Evolutionary conservation across 53 echinoderm and acorn worm genomes (phyloP).

Genomic region (Apostichopus leukothele): DNA sequence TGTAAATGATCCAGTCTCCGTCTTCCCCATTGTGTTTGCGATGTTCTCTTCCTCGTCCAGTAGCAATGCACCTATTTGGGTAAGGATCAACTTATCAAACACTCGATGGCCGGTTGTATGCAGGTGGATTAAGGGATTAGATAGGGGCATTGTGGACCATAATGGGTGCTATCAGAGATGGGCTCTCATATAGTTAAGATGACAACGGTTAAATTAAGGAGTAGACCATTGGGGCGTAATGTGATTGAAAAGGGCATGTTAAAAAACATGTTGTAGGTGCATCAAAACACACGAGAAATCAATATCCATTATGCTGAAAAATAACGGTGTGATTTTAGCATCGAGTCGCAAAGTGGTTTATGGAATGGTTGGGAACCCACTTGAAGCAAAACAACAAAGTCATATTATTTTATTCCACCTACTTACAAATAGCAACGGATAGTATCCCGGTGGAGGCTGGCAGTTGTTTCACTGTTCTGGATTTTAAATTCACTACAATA

Average conservation of each 20-base stretch:
- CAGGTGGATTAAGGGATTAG: conserved; percentile 44
- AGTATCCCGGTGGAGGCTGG: no score
- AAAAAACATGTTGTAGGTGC: not conserved
- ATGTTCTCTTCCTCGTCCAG: not conserved
- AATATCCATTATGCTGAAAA: not conserved
- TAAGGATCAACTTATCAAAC: conserved; percentile 26
- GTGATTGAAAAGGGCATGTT: not conserved
- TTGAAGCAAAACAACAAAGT: not conserved
- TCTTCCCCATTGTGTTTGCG: not conserved
- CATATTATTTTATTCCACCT: not conserved
- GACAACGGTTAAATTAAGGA: not conserved
- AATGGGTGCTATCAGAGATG: not conserved
- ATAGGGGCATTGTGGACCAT: conserved; percentile 2
- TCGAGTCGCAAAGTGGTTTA: conserved; percentile 9
- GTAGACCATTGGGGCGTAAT: not conserved
- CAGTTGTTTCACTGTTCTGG: no score
- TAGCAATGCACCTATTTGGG: conserved; percentile 12
- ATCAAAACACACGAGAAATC: not conserved
- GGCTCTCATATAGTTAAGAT: not conserved
- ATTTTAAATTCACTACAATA: no score
- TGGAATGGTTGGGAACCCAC: not conserved
- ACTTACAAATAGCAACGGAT: not conserved
- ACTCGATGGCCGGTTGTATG: conserved; percentile 16
- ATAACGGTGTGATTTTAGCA: conserved; percentile 28
- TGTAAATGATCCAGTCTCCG: not conserved